phyloP scores from a whole-genome alignment of 2,888 invertebrate genomes.

The Drosophila differens region DNA sequence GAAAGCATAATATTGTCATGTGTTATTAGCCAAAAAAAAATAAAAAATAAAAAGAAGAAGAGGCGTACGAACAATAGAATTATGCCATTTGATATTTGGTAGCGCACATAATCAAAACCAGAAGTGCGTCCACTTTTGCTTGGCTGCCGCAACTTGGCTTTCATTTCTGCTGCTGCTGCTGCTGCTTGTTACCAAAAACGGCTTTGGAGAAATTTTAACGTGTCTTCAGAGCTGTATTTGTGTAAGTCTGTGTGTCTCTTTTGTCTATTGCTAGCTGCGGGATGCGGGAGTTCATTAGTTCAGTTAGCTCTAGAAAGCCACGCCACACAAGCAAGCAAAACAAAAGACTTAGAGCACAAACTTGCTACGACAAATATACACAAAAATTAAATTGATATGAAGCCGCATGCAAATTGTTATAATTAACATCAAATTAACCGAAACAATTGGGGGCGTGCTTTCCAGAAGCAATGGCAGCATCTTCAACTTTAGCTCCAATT shows the following conservation, averaged over 20 bases:
- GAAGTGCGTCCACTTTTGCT: conserved; percentile 69
- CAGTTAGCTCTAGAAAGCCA: conserved; percentile 61
- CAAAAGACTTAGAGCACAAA: conserved; percentile 71
- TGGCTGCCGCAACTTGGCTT: conserved; percentile 59
- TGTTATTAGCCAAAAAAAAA: conserved; percentile 60
- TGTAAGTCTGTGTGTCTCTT: conserved; percentile 20
- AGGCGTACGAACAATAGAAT: conserved; percentile 70
- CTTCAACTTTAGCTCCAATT: conserved; percentile 2
- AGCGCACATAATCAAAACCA: conserved; percentile 64
- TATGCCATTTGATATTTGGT: conserved; percentile 71
- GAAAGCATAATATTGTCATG: conserved; percentile 60
- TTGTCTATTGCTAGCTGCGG: conserved; percentile 52
- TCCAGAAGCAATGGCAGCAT: conserved; percentile 28
- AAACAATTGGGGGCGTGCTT: conserved; percentile 43
- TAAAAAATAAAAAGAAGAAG: conserved; percentile 15
- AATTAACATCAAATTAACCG: conserved; percentile 66
- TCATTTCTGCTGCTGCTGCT: conserved; percentile 65
- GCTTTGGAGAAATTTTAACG: conserved; percentile 74
- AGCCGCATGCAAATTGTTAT: conserved; percentile 66
- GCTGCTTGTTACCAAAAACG: conserved; percentile 74
- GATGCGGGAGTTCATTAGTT: conserved; percentile 72
- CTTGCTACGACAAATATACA: conserved; percentile 50
- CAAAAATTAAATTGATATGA: conserved; percentile 56
- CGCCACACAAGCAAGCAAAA: conserved; percentile 24
- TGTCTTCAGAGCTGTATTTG: conserved; percentile 22